Evolutionary conservation across 2,113 vertebrate genomes (phyloP).

Genomic region (Arvicanthis niloticus): DNA sequence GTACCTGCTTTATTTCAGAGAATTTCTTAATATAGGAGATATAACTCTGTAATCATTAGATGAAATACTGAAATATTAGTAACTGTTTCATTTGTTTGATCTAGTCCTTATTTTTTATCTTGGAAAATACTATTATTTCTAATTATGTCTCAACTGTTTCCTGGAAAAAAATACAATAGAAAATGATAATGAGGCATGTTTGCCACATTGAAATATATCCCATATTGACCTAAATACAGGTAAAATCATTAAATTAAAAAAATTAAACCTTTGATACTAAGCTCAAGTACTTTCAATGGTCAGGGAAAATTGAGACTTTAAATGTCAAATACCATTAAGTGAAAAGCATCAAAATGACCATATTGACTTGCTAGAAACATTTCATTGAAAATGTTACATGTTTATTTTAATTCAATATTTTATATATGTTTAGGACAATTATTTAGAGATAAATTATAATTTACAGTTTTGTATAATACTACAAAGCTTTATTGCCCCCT

Average conservation of each 20-base stretch:
- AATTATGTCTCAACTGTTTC: conserved; percentile 29
- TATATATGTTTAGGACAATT: not conserved
- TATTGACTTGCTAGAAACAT: not conserved
- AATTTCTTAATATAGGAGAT: not conserved
- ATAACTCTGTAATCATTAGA: not conserved
- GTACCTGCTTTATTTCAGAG: not conserved
- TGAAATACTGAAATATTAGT: conserved; percentile 37
- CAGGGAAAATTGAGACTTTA: not conserved
- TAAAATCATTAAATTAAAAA: not conserved
- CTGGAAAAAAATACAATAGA: not conserved
- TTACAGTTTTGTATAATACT: not conserved
- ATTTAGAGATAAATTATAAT: not conserved
- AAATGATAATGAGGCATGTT: not conserved
- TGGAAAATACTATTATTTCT: conserved; percentile 12
- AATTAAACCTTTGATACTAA: not conserved
- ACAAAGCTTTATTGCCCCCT: not conserved
- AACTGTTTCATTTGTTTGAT: conserved; percentile 1
- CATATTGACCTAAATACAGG: not conserved
- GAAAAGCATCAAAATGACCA: not conserved
- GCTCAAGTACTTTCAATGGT: conserved; percentile 15
- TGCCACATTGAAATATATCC: not conserved
- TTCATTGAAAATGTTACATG: not conserved
- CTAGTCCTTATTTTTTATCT: conserved; percentile 44
- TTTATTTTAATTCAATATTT: conserved; percentile 1
- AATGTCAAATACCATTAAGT: not conserved